Conservation (phyloP, 2,888 invertebrate genomes). For the Ichneumoninae sp. region DNA sequence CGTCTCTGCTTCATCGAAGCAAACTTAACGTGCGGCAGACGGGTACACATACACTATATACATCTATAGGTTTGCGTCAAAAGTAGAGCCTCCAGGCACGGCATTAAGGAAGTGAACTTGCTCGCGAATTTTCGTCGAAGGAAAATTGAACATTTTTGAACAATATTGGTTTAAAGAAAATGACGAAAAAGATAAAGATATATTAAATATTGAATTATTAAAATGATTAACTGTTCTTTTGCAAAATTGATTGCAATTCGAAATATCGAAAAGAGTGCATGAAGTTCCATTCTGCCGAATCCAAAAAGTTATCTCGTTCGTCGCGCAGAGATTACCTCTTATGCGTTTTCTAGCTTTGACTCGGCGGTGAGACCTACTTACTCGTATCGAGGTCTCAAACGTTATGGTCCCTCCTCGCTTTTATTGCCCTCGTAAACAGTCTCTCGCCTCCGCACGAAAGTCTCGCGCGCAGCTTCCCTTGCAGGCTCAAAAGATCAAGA, state of each 20-base stretch:
- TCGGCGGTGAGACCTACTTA: conserved; percentile 59
- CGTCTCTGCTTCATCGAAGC: neutral
- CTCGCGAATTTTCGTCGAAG: neutral
- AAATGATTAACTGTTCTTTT: neutral
- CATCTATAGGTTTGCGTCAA: neutral
- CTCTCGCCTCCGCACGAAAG: conserved; percentile 55
- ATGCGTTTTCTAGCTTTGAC: conserved; percentile 33
- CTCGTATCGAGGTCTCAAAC: conserved; percentile 53
- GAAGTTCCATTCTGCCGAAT: neutral
- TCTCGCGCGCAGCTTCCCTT: conserved; percentile 40
- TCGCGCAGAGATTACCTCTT: conserved; percentile 61
- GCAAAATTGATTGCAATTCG: neutral
- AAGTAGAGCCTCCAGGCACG: neutral
- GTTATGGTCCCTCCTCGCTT: conserved; percentile 58
- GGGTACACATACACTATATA: neutral
- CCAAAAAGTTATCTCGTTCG: conserved; percentile 21
- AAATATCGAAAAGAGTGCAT: neutral
- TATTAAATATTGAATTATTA: neutral
- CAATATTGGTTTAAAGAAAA: too few relatives aligned
- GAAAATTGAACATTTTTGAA: neutral
- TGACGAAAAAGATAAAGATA: too few relatives aligned
- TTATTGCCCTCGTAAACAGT: conserved; percentile 73
- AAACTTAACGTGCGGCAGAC: neutral
- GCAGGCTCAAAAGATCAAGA: conserved; percentile 41
- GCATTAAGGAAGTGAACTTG: neutral